Evolutionary conservation across 2,888 invertebrate species (phyloP), one percentile per base, ranked within the genome.

Genomic region (Poecilobothrus nobilitatus): DNA sequence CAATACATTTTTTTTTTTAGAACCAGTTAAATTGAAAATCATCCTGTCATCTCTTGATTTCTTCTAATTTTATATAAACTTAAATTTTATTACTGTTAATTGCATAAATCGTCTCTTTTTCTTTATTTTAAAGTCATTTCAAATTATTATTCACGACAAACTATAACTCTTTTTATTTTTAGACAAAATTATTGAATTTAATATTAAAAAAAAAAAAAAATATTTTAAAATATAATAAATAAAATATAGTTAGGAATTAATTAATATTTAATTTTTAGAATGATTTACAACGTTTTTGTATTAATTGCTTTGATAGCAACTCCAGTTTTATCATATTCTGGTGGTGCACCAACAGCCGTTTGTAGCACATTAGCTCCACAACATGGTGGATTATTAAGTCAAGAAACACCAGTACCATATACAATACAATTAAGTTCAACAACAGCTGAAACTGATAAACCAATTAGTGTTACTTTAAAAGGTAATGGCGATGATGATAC

Each of bases 291-390:
- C 70, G 67, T 79, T 41, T 63, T 76, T 6, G 69, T 79, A 63
- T 4, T 68, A 4, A 68, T 75, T 65, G 75, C 74, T 63, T 75
- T 76, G 34, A 70, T 79, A 69, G 75, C 76, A 67, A 74, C 76
- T 66, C 75, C 79, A 22, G 79, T 74, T 3, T 73, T 76, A 68
- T 76, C 77, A 65, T 87, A 87, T 78, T 87, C 87, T 2, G 81
- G 83, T 2, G 91, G 90, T 7, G 91, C 89, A 1, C 90, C 89
- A 0, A 79, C 81, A 27, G 82, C 81, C 63, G 86, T 87, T 34
- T 90, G 90, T 80, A 80, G 77, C n/a, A 87, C 88, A 77, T 86
- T 90, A 85, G 83, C 84, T 9, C 91, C 91, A 0, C 84, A 86
- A 76, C 91, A 91, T 78, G 86, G 86, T 0, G 63, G 21, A 5